Base-by-base conservation (phyloP, 2,888 invertebrate species). In the Drosophila neonasuta region DNA sequence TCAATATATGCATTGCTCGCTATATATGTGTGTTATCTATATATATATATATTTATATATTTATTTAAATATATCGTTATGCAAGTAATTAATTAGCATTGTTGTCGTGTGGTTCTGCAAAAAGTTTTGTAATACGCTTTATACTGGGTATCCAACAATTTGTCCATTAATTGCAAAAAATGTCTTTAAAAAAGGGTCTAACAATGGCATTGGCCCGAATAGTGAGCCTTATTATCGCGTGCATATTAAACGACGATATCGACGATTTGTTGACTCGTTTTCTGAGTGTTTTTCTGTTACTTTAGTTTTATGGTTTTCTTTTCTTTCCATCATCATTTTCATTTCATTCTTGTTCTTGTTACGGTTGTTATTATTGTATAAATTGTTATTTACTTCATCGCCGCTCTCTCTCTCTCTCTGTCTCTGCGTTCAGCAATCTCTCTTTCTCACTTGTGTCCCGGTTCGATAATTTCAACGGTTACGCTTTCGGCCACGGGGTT, bases 381-480 rank as follows among this genome's bases (percentile, higher is more conserved):
- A 49, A 24, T 36, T 15, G 24, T 13, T 51, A 10, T 46, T 58
- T 9, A 52, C 4, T 51, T 39, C 17, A 29, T 41, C 20, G 15
- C 13, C 13, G 8, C 32, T 11, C 11, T 1, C 13, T 13, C 5
- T 24, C 36, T 9, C 20, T 13, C n/a, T 36, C 36, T n/a, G 1
- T 24, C 24, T 24, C 6, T 24, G 5, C 24, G 24, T 24, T 24
- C 24, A 24, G 24, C 24, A 24, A 24, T 1, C 24, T 24, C 24
- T 68, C 44, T 15, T 7, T 8, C 41, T 71, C 54, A 81, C 58
- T 84, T 87, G 89, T 93, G 93, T 85, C 93, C 93, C 72, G 94
- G 93, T 83, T 94, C 94, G 86, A 95, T 93, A 82, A 96, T 94
- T 92, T 96, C 96, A 59, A 96, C 95, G 74, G 95, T 95, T 71